These are phyloP conservation scores for Acrobasis consociella DNA, from an alignment of 2,888 invertebrate species.

Conservation along the genomic window DNA sequence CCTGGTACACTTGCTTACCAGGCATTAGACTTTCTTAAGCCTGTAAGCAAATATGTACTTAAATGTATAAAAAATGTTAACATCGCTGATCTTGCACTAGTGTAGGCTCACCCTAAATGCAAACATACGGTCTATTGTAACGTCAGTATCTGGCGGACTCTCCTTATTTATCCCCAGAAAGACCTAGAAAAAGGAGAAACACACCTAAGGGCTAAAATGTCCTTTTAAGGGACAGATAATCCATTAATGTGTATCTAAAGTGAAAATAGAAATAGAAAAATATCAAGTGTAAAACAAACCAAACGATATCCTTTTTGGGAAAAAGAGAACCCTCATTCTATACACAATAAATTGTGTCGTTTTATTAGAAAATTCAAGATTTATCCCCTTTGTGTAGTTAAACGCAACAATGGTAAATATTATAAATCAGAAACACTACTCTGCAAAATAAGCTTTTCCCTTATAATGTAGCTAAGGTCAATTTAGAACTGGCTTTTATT, in stretches of 20 bases:
- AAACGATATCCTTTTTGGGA: not conserved
- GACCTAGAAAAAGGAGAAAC: conserved; percentile 19
- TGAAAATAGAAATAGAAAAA: conserved; percentile 9
- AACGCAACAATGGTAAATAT: too few species aligned
- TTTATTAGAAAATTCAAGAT: too few species aligned
- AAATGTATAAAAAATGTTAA: not conserved
- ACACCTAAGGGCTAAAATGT: conserved; percentile 15
- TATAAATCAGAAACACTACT: too few species aligned
- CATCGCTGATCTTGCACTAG: not conserved
- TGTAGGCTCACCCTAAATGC: conserved; percentile 37
- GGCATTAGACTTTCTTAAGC: too few species aligned
- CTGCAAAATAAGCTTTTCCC: too few species aligned
- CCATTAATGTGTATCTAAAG: conserved; percentile 18
- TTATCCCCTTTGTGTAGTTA: too few species aligned
- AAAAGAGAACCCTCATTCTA: not conserved
- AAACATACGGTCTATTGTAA: conserved; percentile 67
- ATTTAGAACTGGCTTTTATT: too few species aligned
- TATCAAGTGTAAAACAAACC: not conserved
- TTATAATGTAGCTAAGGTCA: too few species aligned
- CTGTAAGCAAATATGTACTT: too few species aligned
- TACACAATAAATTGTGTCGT: too few species aligned
- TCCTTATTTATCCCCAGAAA: conserved; percentile 48
- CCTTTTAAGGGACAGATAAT: conserved; percentile 23
- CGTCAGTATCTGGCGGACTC: conserved; percentile 52
- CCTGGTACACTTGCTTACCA: too few species aligned